These are phyloP conservation scores for Dasyurus viverrinus DNA, from an alignment of 2,113 vertebrate species.

Conservation along the genomic window DNA sequence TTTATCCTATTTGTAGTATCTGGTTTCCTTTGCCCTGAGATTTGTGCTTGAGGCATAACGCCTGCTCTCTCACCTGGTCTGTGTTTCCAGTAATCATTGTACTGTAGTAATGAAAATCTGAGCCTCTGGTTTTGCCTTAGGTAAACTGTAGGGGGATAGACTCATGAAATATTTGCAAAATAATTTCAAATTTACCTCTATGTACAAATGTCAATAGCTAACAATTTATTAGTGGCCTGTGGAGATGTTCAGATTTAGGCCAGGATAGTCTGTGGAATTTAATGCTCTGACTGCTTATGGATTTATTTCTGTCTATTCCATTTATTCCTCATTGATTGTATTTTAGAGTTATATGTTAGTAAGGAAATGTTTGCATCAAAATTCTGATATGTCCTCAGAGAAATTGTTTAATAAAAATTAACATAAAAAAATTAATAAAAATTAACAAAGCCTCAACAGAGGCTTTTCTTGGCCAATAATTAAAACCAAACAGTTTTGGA, in stretches of 20 bases:
- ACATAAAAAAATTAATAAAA: conserved; percentile 1
- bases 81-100: not conserved
- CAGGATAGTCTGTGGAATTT: conserved; percentile 84
- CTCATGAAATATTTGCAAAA: conserved; percentile 61
- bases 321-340: not conserved
- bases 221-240: conserved; percentile 53
- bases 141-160: conserved; percentile 50
- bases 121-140: conserved; percentile 35
- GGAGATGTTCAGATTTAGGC: conserved; percentile 74
- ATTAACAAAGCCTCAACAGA: not conserved
- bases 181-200: conserved; percentile 46
- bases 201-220: conserved; percentile 49
- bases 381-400: not conserved
- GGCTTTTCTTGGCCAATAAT: not conserved
- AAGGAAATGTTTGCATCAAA: not conserved
- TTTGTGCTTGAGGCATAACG: not conserved
- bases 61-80: not conserved
- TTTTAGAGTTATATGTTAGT: not conserved
- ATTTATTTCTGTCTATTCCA: conserved; percentile 73
- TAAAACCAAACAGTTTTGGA: not conserved
- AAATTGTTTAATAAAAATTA: not conserved
- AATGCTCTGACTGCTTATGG: conserved; percentile 88
- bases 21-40: conserved; percentile 56
- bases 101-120: conserved; percentile 11
- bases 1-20: not conserved